Conservation (phyloP, 2,888 invertebrate species). For the Epicampocera succincta region DNA sequence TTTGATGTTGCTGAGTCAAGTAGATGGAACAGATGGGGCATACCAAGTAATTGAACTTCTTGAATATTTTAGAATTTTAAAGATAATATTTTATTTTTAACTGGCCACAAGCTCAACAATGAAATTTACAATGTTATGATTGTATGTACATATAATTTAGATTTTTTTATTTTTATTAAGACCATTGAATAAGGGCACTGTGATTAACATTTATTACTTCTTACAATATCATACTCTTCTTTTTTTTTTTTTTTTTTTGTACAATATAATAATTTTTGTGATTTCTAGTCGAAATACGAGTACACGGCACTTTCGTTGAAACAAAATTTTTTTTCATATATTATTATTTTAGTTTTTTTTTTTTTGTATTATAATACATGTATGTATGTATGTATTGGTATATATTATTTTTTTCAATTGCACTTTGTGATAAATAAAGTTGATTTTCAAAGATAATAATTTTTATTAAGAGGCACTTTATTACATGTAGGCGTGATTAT, state of each 20-base stretch:
- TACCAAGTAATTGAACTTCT: constrained; percentile 33
- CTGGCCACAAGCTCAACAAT: background rate
- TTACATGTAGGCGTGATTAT: constrained; percentile 3
- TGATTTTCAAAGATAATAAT: background rate
- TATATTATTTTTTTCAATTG: constrained; percentile 54
- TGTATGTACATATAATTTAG: constrained; percentile 42
- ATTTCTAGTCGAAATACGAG: too few species aligned
- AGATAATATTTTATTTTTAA: constrained; percentile 4
- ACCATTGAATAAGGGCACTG: constrained; percentile 57
- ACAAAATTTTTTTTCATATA: background rate
- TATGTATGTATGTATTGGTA: constrained; percentile 21
- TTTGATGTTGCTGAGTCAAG: background rate
- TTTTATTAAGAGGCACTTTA: constrained; percentile 57
- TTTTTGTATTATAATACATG: constrained; percentile 3
- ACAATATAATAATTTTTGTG: constrained; percentile 10
- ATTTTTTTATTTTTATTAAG: constrained; percentile 1
- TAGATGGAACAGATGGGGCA: too few species aligned
- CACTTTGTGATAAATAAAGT: constrained; percentile 58
- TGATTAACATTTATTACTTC: constrained; percentile 52
- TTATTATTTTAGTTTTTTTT: constrained; percentile 8
- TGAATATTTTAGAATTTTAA: background rate
- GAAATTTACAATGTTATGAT: background rate
- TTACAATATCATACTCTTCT: background rate
- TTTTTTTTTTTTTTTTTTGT: too few species aligned
- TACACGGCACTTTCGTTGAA: too few species aligned